Conservation (phyloP, 2,888 invertebrate genomes). For the Erynnis tages region DNA sequence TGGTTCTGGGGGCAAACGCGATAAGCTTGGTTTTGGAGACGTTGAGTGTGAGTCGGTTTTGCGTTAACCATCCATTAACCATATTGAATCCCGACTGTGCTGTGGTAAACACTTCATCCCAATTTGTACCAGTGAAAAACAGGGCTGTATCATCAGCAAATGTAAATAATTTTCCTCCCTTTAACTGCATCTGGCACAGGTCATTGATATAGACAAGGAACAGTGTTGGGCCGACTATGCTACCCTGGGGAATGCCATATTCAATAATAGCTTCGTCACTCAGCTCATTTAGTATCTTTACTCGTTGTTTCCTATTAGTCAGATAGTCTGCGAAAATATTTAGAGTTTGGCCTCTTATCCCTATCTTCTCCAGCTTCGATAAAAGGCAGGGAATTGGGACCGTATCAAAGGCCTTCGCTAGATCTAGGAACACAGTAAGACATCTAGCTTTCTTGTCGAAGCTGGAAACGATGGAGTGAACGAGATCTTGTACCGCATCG, state of each 20-base stretch:
- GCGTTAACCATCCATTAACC: not conserved
- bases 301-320: constrained; percentile 15
- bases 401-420: constrained; percentile 12
- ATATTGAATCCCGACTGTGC: not conserved
- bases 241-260: constrained; percentile 28
- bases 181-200: constrained; percentile 10
- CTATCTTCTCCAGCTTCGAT: constrained; percentile 1
- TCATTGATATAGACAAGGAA: constrained; percentile 27
- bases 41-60: not conserved
- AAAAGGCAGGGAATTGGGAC: constrained; percentile 4
- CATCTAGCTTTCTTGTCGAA: constrained; percentile 14
- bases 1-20: not conserved
- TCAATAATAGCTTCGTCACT: constrained; percentile 5
- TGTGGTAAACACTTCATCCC: not conserved
- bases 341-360: constrained; percentile 1
- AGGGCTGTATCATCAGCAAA: constrained; percentile 26
- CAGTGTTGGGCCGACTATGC: constrained; percentile 23
- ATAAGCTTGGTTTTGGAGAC: constrained; percentile 1
- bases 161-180: not conserved
- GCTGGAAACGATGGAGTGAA: not conserved
- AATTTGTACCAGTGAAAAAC: not conserved
- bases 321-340: constrained; percentile 18
- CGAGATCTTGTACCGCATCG: constrained; percentile 4
- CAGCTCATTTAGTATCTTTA: constrained; percentile 3
- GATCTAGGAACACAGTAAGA: constrained; percentile 8